Evolutionary conservation across 2,888 invertebrate genomes (phyloP).

Genomic region (Calephelis perditalis): DNA sequence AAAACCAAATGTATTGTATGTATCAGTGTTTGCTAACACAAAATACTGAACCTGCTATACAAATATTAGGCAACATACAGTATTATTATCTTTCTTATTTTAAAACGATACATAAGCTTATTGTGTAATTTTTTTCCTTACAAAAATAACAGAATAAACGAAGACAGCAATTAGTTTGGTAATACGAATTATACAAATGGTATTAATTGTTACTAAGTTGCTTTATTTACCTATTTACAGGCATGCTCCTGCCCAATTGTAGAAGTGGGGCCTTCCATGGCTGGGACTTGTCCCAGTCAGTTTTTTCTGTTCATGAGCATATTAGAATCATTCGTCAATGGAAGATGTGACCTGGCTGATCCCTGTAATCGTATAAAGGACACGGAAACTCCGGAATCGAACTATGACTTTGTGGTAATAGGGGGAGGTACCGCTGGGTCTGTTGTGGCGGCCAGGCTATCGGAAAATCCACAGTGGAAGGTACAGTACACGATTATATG

Average conservation of each 20-base stretch:
- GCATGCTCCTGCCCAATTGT: slow-evolving; percentile 74
- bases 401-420: slow-evolving; percentile 82
- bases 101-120: too few species aligned
- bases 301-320: slow-evolving; percentile 82
- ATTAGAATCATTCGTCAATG: slow-evolving; percentile 79
- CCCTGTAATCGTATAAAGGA: slow-evolving; percentile 78
- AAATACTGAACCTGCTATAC: too few species aligned
- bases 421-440: slow-evolving; percentile 83
- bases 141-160: too few species aligned
- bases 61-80: too few species aligned
- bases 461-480: slow-evolving; percentile 82
- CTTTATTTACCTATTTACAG: slow-evolving; percentile 43
- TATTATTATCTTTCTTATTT: too few species aligned
- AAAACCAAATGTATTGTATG: too few species aligned
- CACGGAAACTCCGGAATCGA: slow-evolving; percentile 52
- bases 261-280: slow-evolving; percentile 78
- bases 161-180: too few species aligned
- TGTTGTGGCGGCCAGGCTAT: slow-evolving; percentile 80
- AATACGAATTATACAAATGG: not conserved
- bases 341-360: slow-evolving; percentile 77
- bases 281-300: slow-evolving; percentile 76
- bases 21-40: too few species aligned
- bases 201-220: not conserved
- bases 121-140: too few species aligned
- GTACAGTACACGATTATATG: slow-evolving; percentile 32